A percentile compares a stretch with the other conserved stretches of the same genome.
phyloP scores from a whole-genome alignment of 1,140 invertebrate genomes.

The Leptopilina clavipes region DNA sequence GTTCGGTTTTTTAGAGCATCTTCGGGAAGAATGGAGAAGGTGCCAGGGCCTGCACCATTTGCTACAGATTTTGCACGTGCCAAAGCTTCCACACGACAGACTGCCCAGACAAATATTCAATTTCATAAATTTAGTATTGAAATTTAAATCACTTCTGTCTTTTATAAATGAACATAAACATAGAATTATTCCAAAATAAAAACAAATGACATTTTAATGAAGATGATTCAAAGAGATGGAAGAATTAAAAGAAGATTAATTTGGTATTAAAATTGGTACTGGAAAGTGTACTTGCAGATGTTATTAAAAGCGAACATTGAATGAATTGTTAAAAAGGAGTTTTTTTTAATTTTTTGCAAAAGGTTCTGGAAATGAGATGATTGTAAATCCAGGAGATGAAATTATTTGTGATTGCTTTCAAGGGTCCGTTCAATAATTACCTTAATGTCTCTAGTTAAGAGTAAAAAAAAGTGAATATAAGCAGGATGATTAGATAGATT shows the following conservation, averaged over 20 bases:
- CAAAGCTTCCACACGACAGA: conserved; percentile 70
- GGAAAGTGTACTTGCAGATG: too few species aligned
- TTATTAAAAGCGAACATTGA: too few species aligned
- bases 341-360: not conserved
- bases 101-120: conserved; percentile 64
- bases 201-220: too few species aligned
- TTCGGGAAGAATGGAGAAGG: conserved; percentile 66
- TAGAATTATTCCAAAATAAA: too few species aligned
- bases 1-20: conserved; percentile 66
- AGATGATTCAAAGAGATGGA: too few species aligned
- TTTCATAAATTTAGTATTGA: conserved; percentile 52
- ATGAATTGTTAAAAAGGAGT: too few species aligned
- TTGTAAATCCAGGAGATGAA: not conserved
- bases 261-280: too few species aligned
- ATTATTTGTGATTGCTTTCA: conserved; percentile 2
- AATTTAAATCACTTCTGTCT: too few species aligned
- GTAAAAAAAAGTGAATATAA: conserved; percentile 68
- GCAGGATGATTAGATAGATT: conserved; percentile 67
- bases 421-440: conserved; percentile 67
- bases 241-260: too few species aligned
- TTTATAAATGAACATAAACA: too few species aligned
- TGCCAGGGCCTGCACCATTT: conserved; percentile 65
- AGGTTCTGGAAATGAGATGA: not conserved
- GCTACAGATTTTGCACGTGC: conserved; percentile 68
- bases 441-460: conserved; percentile 68